Conservation (phyloP, 2,113 vertebrate species). For the Microcebus griseorufus region DNA sequence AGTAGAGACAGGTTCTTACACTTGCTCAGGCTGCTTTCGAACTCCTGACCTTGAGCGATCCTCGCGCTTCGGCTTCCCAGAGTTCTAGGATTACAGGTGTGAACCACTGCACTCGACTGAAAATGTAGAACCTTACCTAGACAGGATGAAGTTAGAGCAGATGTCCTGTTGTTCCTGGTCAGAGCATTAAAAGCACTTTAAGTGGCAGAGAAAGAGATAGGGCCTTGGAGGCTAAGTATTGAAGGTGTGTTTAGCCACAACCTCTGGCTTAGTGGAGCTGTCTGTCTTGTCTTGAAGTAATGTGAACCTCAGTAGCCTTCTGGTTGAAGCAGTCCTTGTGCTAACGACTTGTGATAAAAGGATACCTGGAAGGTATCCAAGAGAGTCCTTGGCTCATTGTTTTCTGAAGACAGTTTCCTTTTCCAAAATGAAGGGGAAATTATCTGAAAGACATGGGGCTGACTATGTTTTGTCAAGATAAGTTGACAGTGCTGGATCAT, state of each 20-base stretch:
- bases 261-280: background rate
- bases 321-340: background rate
- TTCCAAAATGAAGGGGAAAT: background rate
- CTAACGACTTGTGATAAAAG: conserved; percentile 7
- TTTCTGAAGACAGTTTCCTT: background rate
- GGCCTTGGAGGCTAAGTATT: background rate
- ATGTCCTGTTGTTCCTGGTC: background rate
- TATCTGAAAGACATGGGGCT: background rate
- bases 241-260: background rate
- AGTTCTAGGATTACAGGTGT: no score
- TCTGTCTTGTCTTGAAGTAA: conserved; percentile 44
- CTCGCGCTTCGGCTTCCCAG: no score
- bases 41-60: no score
- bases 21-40: no score
- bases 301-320: background rate
- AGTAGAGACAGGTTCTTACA: no score
- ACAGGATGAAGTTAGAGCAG: background rate
- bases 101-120: background rate
- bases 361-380: background rate
- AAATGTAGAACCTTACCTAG: background rate
- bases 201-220: background rate
- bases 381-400: background rate
- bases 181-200: background rate
- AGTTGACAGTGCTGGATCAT: background rate
- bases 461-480: background rate